Percentiles rank a stretch among this genome's conserved stretches.
phyloP scores from a whole-genome alignment of 2,888 invertebrate genomes.

The Drosophila phalerata region DNA sequence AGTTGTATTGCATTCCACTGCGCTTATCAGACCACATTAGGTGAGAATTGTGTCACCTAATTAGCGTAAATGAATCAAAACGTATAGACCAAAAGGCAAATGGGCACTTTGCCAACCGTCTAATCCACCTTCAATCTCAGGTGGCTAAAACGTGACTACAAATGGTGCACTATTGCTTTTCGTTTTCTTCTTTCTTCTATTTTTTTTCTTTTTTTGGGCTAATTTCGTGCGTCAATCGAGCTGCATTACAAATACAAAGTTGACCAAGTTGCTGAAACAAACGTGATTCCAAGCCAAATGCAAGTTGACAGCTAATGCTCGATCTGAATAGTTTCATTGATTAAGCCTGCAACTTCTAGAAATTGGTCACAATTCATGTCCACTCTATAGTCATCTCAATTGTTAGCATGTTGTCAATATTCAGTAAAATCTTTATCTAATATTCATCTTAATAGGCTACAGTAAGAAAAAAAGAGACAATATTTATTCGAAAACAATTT shows the following conservation, averaged over 20 bases:
- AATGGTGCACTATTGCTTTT: constrained; percentile 48
- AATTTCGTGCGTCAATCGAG: constrained; percentile 67
- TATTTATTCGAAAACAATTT: too few species aligned
- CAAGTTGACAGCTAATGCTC: constrained; percentile 42
- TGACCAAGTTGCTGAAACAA: constrained; percentile 16
- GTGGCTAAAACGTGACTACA: constrained; percentile 70
- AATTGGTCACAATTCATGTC: not conserved
- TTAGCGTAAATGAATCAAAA: constrained; percentile 83
- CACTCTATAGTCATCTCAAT: not conserved
- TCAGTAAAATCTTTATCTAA: too few species aligned
- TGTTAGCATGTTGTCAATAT: not conserved
- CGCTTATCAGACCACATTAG: constrained; percentile 80
- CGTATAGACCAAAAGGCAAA: constrained; percentile 22
- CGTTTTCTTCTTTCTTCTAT: constrained; percentile 21
- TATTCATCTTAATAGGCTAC: too few species aligned
- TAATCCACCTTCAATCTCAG: constrained; percentile 68
- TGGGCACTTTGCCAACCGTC: constrained; percentile 50
- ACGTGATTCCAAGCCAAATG: constrained; percentile 39
- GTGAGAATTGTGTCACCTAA: constrained; percentile 85
- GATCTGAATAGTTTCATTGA: constrained; percentile 26
- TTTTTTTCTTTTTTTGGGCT: constrained; percentile 40
- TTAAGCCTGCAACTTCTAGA: not conserved
- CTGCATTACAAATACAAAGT: constrained; percentile 29
- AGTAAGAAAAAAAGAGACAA: too few species aligned
- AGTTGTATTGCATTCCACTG: constrained; percentile 44